Evolutionary conservation across 2,888 invertebrate genomes (phyloP).

Genomic region (Caenorhabditis wallacei): DNA sequence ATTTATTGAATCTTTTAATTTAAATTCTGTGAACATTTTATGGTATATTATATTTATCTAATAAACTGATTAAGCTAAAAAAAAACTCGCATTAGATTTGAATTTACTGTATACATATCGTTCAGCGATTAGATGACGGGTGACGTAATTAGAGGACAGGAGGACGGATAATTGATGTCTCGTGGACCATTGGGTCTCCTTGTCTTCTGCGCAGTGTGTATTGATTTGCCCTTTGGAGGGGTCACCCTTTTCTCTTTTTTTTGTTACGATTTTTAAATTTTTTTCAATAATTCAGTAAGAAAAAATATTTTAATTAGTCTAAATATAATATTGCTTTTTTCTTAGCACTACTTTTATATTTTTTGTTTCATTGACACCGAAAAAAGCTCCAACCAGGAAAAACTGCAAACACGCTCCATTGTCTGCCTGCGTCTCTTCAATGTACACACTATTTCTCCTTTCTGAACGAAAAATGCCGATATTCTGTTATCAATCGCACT

Average conservation of each 20-base stretch:
- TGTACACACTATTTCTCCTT: not conserved
- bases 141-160: not conserved
- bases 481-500: conserved; percentile 32
- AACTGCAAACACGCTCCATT: conserved; percentile 27
- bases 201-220: not conserved
- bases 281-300: not conserved
- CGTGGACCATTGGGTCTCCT: not conserved
- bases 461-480: not conserved
- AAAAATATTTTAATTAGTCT: not conserved
- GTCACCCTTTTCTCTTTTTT: not conserved
- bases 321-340: not conserved
- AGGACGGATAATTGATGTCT: not conserved
- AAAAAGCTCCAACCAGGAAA: not conserved
- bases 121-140: no score
- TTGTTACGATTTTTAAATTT: not conserved
- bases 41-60: no score
- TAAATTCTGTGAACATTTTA: no score
- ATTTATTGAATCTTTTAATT: no score
- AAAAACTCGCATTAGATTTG: no score
- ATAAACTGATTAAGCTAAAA: no score
- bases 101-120: no score
- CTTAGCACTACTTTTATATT: no score
- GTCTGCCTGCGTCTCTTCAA: conserved; percentile 23
- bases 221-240: not conserved
- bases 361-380: not conserved